Percentiles rank a stretch among this genome's conserved stretches.
Evolutionary conservation across 2,797 vertebrate genomes (phyloP).

Genomic region (Xiphorhynchus erythropygius): DNA sequence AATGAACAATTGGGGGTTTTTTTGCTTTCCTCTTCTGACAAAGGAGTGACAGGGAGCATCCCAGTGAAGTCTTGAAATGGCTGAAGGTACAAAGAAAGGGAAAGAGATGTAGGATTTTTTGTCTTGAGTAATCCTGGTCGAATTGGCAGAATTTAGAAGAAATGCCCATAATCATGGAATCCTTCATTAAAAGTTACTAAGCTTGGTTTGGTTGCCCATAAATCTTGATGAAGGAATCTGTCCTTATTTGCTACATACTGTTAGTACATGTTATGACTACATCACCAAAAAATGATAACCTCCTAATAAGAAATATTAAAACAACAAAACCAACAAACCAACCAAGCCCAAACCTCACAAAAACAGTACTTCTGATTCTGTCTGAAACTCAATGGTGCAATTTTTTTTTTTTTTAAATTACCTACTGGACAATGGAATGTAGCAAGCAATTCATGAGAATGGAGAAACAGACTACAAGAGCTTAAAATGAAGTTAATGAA

Average conservation of each 20-base stretch:
- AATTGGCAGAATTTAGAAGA: neutral
- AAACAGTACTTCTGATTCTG: neutral
- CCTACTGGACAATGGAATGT: neutral
- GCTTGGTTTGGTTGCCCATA: neutral
- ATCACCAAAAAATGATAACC: neutral
- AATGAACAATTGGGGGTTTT: too few relatives aligned
- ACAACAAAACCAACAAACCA: too few relatives aligned
- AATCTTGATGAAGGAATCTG: neutral
- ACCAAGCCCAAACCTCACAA: neutral
- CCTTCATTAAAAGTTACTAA: neutral
- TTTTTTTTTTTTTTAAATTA: neutral
- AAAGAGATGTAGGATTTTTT: neutral
- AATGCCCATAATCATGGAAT: neutral
- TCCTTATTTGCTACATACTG: accelerated
- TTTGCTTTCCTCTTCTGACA: neutral
- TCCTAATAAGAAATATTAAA: neutral
- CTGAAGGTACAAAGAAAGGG: accelerated
- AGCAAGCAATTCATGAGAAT: neutral
- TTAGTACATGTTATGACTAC: neutral
- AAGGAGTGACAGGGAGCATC: neutral
- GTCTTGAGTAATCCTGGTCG: neutral
- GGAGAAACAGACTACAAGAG: neutral
- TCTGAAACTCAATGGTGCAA: neutral
- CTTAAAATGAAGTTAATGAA: neutral
- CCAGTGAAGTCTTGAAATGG: neutral